phyloP scores from a whole-genome alignment of 2,797 vertebrate species.

The Anableps anableps region DNA sequence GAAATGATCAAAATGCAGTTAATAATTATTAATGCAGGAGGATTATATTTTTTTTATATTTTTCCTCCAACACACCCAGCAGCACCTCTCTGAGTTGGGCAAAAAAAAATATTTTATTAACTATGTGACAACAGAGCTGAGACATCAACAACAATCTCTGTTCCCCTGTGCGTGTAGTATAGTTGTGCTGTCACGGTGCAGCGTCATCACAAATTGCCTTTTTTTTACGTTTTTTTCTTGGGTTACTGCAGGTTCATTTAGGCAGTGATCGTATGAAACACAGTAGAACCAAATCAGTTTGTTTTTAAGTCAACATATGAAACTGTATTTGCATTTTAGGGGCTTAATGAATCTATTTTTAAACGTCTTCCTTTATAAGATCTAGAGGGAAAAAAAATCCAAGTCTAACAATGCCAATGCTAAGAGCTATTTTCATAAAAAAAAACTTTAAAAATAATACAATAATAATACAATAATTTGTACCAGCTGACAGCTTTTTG shows the following conservation, averaged over 20 bases:
- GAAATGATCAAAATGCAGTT: too few species aligned
- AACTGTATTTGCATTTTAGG: too few species aligned
- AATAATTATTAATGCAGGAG: too few species aligned
- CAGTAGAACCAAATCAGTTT: too few species aligned
- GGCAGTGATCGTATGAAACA: too few species aligned
- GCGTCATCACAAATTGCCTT: too few species aligned
- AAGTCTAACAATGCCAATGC: not conserved
- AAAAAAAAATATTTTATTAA: not conserved
- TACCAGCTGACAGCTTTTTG: not conserved
- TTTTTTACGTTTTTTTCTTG: too few species aligned
- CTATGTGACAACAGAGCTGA: not conserved
- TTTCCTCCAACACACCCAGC: not conserved
- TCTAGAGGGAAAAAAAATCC: not conserved
- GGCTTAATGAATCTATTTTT: not conserved
- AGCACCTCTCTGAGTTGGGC: too few species aligned
- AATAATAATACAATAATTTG: not conserved
- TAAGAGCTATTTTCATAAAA: not conserved
- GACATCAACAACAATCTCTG: not conserved
- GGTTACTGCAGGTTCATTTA: too few species aligned
- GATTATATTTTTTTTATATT: too few species aligned
- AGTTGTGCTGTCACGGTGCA: too few species aligned
- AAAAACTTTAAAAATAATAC: not conserved
- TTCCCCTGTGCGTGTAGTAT: not conserved
- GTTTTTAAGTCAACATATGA: too few species aligned
- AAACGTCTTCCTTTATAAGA: not conserved